Evolutionary conservation across 2,113 vertebrate species (phyloP), one percentile per base, ranked within the genome.

Genomic region (Deroptyus accipitrinus): DNA sequence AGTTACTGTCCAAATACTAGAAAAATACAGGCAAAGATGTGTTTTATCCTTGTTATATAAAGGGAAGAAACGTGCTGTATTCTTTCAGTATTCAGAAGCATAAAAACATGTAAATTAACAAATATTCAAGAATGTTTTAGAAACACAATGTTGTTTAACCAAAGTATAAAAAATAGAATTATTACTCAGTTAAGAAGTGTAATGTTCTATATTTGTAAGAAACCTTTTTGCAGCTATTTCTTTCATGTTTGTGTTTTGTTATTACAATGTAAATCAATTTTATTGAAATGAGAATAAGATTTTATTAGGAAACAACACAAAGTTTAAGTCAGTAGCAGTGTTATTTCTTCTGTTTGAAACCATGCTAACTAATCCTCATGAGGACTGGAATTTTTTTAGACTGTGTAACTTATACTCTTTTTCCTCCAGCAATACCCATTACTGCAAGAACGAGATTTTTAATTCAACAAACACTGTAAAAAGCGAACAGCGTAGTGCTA

Each of bases 381-480:
- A 79, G 82, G 78, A 57, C 0, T 77, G 11, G 7, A 74, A 49
- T 72, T 78, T 83, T 87, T 68, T 90, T 68, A 76, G 30, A 69
- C 61, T 69, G 22, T 35, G 18, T 92, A 82, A 84, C 74, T 87
- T 46, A 20, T 49, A 6, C 49, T 85, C 48, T 92, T 96, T 76
- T 96, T 95, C 83, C 25, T 84, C 52, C 35, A 87, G 92, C 73
- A 86, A 88, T 66, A 51, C 30, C 83, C 37, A 87, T 92, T 92
- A 75, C 70, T 88, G 20, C 17, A 87, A 64, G 70, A 88, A 85
- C 49, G n/a, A 88, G 48, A 66, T 79, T 96, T 93, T 93, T 93
- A 95, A 90, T 94, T 90, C 93, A 86, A 69, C 54, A 91, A 78
- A 86, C 30, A 95, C 37, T 62, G 46, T 83, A 84, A 83, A 94